Evolutionary conservation across 2,113 vertebrate genomes (phyloP).

Genomic region (Illadopsis cleaveri): DNA sequence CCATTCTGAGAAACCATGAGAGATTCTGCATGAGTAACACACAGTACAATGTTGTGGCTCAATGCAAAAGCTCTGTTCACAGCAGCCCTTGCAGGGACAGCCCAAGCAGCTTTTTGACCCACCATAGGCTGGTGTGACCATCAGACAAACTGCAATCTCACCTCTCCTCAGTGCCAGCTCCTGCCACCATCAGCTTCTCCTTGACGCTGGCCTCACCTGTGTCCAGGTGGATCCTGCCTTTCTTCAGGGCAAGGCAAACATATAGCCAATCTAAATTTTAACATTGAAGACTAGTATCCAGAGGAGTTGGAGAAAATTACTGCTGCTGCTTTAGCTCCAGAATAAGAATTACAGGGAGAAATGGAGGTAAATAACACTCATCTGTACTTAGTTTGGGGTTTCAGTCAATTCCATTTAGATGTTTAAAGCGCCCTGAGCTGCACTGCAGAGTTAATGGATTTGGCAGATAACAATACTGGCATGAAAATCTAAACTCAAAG

Average conservation of each 20-base stretch:
- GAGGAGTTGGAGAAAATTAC: neutral
- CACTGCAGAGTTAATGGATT: neutral
- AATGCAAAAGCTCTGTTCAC: neutral
- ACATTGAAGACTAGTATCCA: neutral
- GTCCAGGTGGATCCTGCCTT: neutral
- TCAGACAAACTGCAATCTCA: neutral
- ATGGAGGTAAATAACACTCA: neutral
- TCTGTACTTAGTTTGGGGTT: neutral
- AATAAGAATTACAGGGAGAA: neutral
- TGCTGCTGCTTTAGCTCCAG: neutral
- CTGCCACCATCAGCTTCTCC: neutral
- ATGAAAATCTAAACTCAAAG: neutral
- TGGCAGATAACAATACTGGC: neutral
- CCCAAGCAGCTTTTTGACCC: neutral
- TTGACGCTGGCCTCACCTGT: neutral
- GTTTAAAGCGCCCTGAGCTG: constrained; percentile 12
- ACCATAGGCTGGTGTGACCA: fast-evolving
- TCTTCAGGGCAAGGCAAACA: neutral
- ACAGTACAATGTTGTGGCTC: too few species aligned
- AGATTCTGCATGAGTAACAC: neutral
- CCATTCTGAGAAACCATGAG: neutral
- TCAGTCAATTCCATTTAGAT: constrained; percentile 12
- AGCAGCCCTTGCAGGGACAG: neutral
- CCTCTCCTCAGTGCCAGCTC: neutral
- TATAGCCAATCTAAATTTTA: neutral